A percentile compares a stretch with the other conserved stretches of the same genome.
These are phyloP conservation scores for Drosophila maculinotata DNA, from an alignment of 2,888 invertebrate genomes.

Conservation along the genomic window DNA sequence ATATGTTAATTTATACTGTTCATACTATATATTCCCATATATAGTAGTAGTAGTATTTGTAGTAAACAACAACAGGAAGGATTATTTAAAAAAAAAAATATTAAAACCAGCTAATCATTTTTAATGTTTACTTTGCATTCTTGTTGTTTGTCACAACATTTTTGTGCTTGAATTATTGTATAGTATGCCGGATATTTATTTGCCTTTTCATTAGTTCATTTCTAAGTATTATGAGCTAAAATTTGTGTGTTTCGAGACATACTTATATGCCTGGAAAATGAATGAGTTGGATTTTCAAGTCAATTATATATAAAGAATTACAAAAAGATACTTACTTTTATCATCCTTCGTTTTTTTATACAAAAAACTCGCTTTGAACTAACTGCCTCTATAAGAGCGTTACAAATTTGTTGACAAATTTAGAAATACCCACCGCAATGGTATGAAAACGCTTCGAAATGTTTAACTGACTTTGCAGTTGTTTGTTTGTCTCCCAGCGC, in stretches of 20 bases:
- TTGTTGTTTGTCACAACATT: background rate
- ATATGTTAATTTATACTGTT: slow-evolving; percentile 43
- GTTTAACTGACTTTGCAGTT: slow-evolving; percentile 43
- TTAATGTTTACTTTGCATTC: slow-evolving; percentile 3
- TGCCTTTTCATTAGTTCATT: too few relatives aligned
- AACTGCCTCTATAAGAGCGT: background rate
- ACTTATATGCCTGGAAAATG: too few relatives aligned
- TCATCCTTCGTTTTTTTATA: too few relatives aligned
- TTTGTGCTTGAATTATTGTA: background rate
- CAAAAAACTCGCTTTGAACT: too few relatives aligned
- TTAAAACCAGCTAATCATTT: slow-evolving; percentile 6
- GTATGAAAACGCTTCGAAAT: slow-evolving; percentile 13
- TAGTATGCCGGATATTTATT: slow-evolving; percentile 15
- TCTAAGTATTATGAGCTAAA: too few relatives aligned
- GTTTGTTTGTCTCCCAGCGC: slow-evolving; percentile 38
- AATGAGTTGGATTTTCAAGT: too few relatives aligned
- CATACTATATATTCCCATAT: slow-evolving; percentile 1
- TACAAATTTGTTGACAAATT: background rate
- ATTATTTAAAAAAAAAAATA: slow-evolving; percentile 15
- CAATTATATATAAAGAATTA: too few relatives aligned
- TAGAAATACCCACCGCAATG: background rate
- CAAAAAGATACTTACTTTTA: too few relatives aligned
- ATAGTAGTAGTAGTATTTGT: slow-evolving; percentile 1
- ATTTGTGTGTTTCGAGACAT: too few relatives aligned
- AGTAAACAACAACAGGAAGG: slow-evolving; percentile 36